Percentiles rank a stretch among this genome's conserved stretches.
Evolutionary conservation across 1,140 invertebrate genomes (phyloP).

Genomic region (Leguminivora glycinivorella): DNA sequence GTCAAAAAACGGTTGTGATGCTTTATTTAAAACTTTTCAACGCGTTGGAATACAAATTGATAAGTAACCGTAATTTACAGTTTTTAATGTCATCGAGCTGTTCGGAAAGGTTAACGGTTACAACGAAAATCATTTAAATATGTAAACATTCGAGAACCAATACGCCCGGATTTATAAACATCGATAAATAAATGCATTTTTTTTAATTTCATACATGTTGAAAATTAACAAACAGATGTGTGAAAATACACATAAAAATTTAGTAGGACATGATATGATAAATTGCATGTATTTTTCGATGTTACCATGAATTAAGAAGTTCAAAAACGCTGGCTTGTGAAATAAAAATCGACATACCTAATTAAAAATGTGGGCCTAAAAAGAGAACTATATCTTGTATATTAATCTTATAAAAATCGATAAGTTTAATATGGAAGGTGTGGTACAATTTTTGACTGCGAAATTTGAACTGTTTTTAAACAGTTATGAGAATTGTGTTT

Average conservation of each 20-base stretch:
- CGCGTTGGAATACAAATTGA: neutral
- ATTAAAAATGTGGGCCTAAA: neutral
- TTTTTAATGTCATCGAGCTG: neutral
- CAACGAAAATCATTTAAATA: too few relatives aligned
- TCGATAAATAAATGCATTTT: neutral
- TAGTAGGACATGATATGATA: neutral
- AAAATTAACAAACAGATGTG: neutral
- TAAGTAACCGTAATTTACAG: neutral
- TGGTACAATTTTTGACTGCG: neutral
- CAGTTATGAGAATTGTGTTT: neutral
- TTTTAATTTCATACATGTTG: neutral
- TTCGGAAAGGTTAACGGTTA: too few relatives aligned
- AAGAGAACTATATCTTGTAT: neutral
- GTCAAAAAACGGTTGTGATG: neutral
- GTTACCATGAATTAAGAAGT: neutral
- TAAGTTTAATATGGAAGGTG: constrained; percentile 14
- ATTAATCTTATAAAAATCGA: neutral
- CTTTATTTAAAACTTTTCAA: neutral
- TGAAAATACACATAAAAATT: neutral
- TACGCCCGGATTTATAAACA: neutral
- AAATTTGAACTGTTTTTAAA: neutral
- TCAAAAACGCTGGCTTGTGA: constrained; percentile 4
- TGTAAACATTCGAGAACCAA: neutral
- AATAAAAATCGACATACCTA: neutral
- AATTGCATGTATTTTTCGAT: neutral